Evolutionary conservation across 2,113 vertebrate species (phyloP).

Genomic region (Heliornis fulica): DNA sequence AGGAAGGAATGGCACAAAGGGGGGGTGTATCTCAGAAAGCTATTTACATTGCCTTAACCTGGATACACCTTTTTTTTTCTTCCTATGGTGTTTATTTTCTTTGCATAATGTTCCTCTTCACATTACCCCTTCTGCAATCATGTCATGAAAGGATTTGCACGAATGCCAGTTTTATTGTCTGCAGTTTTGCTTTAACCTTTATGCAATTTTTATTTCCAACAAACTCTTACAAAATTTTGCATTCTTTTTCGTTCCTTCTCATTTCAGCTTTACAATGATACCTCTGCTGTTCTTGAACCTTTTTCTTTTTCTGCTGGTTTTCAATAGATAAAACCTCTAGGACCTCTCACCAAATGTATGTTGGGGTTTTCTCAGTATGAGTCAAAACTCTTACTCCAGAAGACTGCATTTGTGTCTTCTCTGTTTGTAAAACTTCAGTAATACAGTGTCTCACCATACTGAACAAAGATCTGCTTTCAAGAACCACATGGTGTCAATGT

Average conservation of each 20-base stretch:
- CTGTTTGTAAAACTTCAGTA: background rate
- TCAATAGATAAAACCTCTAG: background rate
- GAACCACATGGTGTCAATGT: background rate
- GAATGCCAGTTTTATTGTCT: background rate
- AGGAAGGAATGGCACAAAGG: background rate
- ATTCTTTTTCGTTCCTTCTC: background rate
- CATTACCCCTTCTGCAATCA: background rate
- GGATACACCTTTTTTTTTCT: slow-evolving; percentile 8
- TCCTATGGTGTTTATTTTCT: background rate
- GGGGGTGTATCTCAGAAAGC: background rate
- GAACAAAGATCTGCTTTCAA: background rate
- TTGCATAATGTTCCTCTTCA: background rate
- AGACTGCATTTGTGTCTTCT: background rate
- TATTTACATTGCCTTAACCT: slow-evolving; percentile 24
- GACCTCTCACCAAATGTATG: background rate
- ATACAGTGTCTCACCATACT: background rate
- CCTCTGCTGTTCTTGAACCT: background rate
- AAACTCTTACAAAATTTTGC: background rate
- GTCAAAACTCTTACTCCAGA: background rate
- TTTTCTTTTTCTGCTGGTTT: background rate
- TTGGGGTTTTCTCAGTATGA: background rate
- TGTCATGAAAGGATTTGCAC: background rate
- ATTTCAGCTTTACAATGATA: background rate
- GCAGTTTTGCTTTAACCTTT: background rate
- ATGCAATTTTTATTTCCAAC: background rate